phyloP scores from a whole-genome alignment of 2,797 vertebrate species.

The Amblyraja radiata region DNA sequence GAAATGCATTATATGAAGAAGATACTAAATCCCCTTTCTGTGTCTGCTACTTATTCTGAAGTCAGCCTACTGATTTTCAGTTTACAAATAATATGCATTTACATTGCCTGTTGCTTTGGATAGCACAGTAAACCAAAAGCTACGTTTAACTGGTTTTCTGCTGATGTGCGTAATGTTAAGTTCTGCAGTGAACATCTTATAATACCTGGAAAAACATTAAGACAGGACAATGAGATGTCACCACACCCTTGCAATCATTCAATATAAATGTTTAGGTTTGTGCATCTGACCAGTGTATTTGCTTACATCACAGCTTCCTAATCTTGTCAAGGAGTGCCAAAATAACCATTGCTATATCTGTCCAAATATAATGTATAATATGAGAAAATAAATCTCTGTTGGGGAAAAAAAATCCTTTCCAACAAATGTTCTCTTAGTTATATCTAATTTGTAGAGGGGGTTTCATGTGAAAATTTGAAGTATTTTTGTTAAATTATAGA shows the following conservation, averaged over 20 bases:
- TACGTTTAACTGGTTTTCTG: neutral
- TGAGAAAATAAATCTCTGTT: neutral
- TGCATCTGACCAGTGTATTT: neutral
- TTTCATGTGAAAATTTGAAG: neutral
- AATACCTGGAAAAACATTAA: slow-evolving; percentile 14
- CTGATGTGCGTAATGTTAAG: neutral
- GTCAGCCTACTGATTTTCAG: neutral
- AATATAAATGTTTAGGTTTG: neutral
- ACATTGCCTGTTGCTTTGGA: neutral
- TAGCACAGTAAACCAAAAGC: neutral
- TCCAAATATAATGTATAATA: neutral
- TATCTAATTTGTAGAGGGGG: neutral
- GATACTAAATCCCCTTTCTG: neutral
- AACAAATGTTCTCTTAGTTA: neutral
- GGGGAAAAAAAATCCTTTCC: no score
- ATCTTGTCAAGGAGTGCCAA: neutral
- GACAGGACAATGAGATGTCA: neutral
- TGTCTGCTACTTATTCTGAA: neutral
- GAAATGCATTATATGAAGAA: neutral
- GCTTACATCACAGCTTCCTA: neutral
- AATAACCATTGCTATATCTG: neutral
- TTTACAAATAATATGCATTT: neutral
- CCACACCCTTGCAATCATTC: slow-evolving; percentile 1
- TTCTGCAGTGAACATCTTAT: neutral
- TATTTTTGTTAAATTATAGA: neutral